Percentiles rank a stretch among this genome's conserved stretches.
Conservation (phyloP, 2,113 vertebrate genomes). For the Odontophorus gujanensis region DNA sequence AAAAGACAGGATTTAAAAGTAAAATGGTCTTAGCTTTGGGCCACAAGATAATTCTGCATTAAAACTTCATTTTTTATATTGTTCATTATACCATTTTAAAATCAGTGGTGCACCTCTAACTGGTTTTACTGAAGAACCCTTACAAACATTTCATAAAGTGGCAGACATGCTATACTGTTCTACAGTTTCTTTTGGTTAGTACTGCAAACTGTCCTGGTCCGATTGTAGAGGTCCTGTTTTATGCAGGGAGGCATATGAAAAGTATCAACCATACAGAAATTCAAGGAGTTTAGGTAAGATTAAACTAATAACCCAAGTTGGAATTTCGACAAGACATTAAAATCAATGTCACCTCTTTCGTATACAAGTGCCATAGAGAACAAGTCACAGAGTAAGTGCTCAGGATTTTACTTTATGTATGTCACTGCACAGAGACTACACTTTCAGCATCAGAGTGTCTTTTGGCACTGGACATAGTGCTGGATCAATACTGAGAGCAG, state of each 20-base stretch:
- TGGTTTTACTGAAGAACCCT: background rate
- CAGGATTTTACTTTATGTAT: background rate
- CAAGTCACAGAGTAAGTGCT: background rate
- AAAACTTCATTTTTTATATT: background rate
- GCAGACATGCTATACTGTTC: background rate
- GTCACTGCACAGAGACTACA: background rate
- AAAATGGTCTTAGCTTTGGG: background rate
- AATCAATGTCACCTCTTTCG: background rate
- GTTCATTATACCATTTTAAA: background rate
- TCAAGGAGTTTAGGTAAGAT: background rate
- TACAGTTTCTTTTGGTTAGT: background rate
- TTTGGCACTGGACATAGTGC: background rate
- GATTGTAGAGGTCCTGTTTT: background rate
- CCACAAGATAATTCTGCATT: background rate
- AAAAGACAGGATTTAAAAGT: background rate
- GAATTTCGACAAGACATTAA: constrained; percentile 4
- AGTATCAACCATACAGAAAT: background rate
- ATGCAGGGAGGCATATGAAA: background rate
- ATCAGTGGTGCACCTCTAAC: background rate
- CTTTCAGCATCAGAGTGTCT: background rate
- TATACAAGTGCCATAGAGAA: background rate
- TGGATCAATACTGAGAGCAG: background rate
- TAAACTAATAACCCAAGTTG: background rate
- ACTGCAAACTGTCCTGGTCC: background rate
- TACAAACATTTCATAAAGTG: background rate